phyloP scores from a whole-genome alignment of 2,797 vertebrate species.

The Microchirus variegatus region DNA sequence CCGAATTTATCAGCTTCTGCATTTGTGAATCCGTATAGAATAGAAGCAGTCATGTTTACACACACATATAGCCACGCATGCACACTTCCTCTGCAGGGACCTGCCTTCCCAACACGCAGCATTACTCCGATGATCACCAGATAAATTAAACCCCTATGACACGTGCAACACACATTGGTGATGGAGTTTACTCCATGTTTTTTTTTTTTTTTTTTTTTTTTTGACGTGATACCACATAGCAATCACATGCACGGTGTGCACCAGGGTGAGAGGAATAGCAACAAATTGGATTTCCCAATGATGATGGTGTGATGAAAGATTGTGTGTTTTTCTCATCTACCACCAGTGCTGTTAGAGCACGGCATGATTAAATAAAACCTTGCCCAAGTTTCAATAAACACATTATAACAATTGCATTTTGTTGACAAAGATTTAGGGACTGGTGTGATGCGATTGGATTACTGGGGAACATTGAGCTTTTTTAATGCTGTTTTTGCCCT shows the following conservation, averaged over 20 bases:
- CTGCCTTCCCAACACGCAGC: conserved; percentile 30
- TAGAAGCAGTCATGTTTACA: neutral
- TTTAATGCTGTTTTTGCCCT: conserved; percentile 81
- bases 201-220: conserved; percentile 59
- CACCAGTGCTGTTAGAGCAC: conserved; percentile 81
- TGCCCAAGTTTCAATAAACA: conserved; percentile 88
- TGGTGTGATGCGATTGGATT: conserved; percentile 87
- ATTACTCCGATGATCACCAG: conserved; percentile 45
- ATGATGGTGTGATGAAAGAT: conserved; percentile 87
- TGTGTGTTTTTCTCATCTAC: conserved; percentile 86
- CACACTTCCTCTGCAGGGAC: conserved; percentile 6
- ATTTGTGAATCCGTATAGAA: neutral
- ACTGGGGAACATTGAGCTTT: conserved; percentile 83
- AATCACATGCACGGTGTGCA: conserved; percentile 63
- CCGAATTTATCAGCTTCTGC: neutral
- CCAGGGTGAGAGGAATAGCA: conserved; percentile 65
- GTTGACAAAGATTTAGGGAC: conserved; percentile 89
- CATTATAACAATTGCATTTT: conserved; percentile 87
- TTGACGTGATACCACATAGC: conserved; percentile 50
- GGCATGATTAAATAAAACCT: conserved; percentile 85
- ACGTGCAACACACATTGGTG: conserved; percentile 50
- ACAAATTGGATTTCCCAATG: conserved; percentile 83
- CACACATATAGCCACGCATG: neutral
- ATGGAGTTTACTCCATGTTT: conserved; percentile 56
- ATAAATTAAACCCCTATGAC: conserved; percentile 59